Evolutionary conservation across 2,113 vertebrate species (phyloP).

Genomic region (Coracopsis vasa): DNA sequence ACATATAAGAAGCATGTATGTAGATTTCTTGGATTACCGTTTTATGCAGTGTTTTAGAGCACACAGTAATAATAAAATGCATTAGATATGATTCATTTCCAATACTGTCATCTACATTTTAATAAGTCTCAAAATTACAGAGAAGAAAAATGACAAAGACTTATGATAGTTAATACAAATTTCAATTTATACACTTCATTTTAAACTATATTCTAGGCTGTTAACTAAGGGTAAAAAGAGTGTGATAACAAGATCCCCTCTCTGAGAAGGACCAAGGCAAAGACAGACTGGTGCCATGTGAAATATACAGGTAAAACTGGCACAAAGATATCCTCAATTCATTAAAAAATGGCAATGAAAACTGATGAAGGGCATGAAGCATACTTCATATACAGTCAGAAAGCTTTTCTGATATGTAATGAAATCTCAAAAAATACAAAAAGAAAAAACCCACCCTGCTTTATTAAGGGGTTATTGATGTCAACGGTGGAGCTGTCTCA

Average conservation of each 20-base stretch:
- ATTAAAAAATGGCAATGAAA: neutral
- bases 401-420: neutral
- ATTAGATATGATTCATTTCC: slow-evolving; percentile 4
- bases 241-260: neutral
- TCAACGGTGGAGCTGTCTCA: neutral
- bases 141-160: neutral
- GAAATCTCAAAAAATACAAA: neutral
- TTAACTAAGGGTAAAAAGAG: neutral
- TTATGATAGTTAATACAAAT: neutral
- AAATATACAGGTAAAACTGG: neutral
- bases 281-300: neutral
- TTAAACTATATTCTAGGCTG: neutral
- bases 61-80: neutral
- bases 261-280: neutral
- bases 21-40: neutral
- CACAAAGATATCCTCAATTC: neutral
- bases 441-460: neutral
- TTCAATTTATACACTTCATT: neutral
- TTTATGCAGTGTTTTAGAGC: neutral
- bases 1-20: neutral
- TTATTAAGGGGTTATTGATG: neutral
- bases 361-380: neutral
- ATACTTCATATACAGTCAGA: neutral
- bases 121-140: neutral
- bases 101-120: neutral